Evolutionary conservation across 53 echinoderm and acorn worm genomes (phyloP).

Genomic region (Zoroaster sp.): DNA sequence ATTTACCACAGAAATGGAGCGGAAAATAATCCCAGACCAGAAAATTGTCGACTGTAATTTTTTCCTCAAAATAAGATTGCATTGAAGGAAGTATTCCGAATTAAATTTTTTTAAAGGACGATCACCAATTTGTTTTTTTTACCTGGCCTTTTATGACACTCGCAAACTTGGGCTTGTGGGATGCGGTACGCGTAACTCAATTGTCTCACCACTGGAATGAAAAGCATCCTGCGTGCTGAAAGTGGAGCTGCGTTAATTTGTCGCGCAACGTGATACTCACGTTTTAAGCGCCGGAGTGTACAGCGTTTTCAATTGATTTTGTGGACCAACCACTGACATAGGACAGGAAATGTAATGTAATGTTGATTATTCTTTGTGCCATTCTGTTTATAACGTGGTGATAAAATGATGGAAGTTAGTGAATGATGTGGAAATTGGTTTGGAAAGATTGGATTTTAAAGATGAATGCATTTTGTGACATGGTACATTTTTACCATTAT

Average conservation of each 20-base stretch:
- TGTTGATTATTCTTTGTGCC: neutral
- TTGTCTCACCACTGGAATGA: neutral
- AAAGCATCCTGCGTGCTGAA: neutral
- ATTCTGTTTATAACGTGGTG: neutral
- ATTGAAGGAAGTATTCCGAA: too few relatives aligned
- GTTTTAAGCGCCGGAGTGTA: neutral
- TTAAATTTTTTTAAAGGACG: neutral
- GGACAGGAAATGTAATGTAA: neutral
- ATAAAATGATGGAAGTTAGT: neutral
- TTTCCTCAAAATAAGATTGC: too few relatives aligned
- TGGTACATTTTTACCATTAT: too few relatives aligned
- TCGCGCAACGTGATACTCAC: neutral
- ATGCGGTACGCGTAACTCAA: neutral
- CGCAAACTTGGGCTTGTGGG: neutral
- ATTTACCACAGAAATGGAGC: too few relatives aligned
- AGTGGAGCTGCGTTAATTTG: neutral
- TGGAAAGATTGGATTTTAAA: neutral
- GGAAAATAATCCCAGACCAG: too few relatives aligned
- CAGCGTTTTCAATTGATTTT: neutral
- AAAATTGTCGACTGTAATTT: too few relatives aligned
- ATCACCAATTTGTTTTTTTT: neutral
- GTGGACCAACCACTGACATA: neutral
- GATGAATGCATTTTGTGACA: too few relatives aligned
- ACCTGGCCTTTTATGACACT: neutral
- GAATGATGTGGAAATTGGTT: neutral